Evolutionary conservation across 2,797 vertebrate species (phyloP).

Genomic region (Acanthis flammea): DNA sequence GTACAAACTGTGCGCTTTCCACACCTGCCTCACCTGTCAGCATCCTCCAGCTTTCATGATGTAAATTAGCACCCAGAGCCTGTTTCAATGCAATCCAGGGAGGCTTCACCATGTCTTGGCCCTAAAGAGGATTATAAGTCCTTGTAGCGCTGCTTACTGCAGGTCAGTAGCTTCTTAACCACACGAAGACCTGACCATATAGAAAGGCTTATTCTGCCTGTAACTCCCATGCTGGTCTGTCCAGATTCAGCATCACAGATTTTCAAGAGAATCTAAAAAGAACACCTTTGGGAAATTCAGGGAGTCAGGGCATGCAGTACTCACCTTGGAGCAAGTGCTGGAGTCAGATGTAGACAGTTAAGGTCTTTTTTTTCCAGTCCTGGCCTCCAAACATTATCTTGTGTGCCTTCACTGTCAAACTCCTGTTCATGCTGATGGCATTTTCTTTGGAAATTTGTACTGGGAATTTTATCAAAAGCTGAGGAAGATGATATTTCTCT

Average conservation of each 20-base stretch:
- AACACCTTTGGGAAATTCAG: neutral
- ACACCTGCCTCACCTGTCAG: fast-evolving
- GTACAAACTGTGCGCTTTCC: neutral
- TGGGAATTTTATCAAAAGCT: neutral
- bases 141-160: neutral
- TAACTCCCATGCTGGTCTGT: neutral
- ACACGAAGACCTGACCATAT: neutral
- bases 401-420: neutral
- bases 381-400: neutral
- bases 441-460: neutral
- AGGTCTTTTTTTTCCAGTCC: neutral
- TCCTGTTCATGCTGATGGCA: neutral
- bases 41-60: neutral
- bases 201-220: neutral
- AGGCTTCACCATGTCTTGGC: neutral
- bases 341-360: neutral
- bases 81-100: neutral
- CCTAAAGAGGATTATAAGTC: neutral
- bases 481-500: neutral
- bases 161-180: neutral
- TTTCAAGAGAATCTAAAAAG: neutral
- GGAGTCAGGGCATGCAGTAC: neutral
- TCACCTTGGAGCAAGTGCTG: neutral
- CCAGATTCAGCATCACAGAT: neutral
- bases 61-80: neutral